A percentile compares a stretch with the other conserved stretches of the same genome.
Evolutionary conservation across 2,888 invertebrate genomes (phyloP).

Genomic region (Stictocephala bisonia): DNA sequence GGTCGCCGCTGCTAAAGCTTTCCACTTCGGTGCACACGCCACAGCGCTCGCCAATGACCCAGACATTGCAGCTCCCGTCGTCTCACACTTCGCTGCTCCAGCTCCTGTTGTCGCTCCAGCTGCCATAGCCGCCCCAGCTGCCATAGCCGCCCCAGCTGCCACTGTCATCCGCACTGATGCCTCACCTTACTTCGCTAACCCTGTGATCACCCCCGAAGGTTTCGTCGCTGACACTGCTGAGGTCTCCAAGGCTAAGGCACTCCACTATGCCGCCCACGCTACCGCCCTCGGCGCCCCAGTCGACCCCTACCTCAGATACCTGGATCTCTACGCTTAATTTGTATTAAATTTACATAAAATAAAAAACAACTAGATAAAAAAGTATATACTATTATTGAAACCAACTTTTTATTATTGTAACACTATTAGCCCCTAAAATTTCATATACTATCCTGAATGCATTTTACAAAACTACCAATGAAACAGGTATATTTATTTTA

Average conservation of each 20-base stretch:
- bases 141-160: neutral
- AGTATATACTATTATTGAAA: no score
- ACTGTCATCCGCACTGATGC: neutral
- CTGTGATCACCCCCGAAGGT: conserved; percentile 33
- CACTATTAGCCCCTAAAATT: no score
- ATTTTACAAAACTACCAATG: no score
- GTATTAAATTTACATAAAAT: no score
- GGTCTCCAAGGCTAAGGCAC: conserved; percentile 36
- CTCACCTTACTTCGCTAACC: conserved; percentile 4
- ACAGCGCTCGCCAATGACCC: neutral
- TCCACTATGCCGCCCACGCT: no score
- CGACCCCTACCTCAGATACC: no score
- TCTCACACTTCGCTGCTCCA: neutral
- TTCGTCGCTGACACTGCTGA: conserved; percentile 41
- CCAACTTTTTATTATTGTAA: no score
- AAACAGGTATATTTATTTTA: no score
- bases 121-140: neutral
- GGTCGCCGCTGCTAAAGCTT: neutral
- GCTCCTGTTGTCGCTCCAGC: neutral
- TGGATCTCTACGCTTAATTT: no score
- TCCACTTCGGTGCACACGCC: neutral
- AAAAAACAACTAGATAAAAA: no score
- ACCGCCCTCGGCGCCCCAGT: no score
- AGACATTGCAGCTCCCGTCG: neutral
- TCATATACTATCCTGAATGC: no score